Conservation (phyloP, 2,888 invertebrate genomes). For the Erpobdella octoculata region DNA sequence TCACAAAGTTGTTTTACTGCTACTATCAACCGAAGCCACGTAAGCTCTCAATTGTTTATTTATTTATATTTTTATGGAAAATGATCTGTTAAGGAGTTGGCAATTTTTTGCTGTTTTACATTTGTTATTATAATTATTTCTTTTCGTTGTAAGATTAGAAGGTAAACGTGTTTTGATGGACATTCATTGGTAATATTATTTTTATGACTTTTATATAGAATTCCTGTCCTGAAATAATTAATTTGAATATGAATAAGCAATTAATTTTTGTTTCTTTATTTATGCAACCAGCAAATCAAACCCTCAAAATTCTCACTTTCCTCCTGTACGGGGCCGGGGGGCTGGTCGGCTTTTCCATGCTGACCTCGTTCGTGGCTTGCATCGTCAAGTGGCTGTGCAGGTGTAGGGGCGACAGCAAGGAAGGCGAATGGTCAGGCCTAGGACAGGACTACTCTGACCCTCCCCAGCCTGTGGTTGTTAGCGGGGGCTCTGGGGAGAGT, state of each 20-base stretch:
- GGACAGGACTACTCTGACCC: constrained; percentile 8
- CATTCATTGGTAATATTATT: too few species aligned
- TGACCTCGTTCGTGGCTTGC: constrained; percentile 16
- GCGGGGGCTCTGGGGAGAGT: not conserved
- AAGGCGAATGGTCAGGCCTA: constrained; percentile 22
- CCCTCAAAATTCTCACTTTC: constrained; percentile 23
- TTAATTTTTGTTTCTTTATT: not conserved
- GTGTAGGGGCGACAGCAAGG: constrained; percentile 10
- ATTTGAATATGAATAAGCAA: not conserved
- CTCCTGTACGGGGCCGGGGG: constrained; percentile 17
- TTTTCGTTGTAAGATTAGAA: too few species aligned
- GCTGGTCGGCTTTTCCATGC: constrained; percentile 18
- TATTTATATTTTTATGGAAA: not conserved
- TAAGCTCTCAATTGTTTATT: constrained; percentile 4
- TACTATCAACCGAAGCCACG: constrained; percentile 36
- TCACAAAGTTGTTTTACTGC: constrained; percentile 37
- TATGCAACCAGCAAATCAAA: constrained; percentile 10
- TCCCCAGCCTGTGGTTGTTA: not conserved
- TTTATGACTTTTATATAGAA: too few species aligned
- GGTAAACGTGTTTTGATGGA: too few species aligned
- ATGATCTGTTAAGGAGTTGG: not conserved
- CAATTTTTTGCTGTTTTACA: too few species aligned
- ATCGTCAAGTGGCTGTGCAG: constrained; percentile 11
- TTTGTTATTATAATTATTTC: too few species aligned
- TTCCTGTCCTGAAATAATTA: too few species aligned